Evolutionary conservation across 2,797 vertebrate genomes (phyloP), one percentile per base, ranked within the genome.

Genomic region (Crenichthys baileyi): DNA sequence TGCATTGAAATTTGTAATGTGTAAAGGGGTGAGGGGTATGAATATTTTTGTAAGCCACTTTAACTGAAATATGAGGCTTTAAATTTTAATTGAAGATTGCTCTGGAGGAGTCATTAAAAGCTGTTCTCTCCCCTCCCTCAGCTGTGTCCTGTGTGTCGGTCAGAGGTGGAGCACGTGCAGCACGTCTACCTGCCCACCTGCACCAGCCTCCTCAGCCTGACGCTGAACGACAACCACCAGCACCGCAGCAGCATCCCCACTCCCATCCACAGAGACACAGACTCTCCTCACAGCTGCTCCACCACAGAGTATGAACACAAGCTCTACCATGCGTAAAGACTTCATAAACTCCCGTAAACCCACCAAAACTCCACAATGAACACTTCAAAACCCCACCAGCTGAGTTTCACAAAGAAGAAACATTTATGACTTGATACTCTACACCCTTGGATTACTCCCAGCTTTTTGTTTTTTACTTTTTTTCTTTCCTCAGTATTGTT

Each of bases 131-230:
- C 8, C 46, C 24, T 1, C 1, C 70, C n/a, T 87, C 92, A 99
- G 98, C 92, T 92, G 0, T 99, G 98, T 90, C 98, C 98, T 0
- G 97, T 99, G 82, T 99, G 98, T 91, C 96, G 98, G 71, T 97
- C 97, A 0, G 95, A 92, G 2, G 97, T 99, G 84, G 97, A 98
- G 72, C 97, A 98, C 2, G 96, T 99, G 75, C 98, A 99, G 94
- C 98, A 99, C 0, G 95, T 99, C 88, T 99, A 98, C 89, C 94
- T 99, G 89, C 98, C 98, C 79, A 98, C 98, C 46, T 98, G 98
- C 94, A 97, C 97, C 92, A 99, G 97, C 91, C 96, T 99, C 12
- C 96, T 99, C 81, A 98, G 95, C 90, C 95, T 99, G 84, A 95
- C 96, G 65, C 90, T 97, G 80, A 95, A 88, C 0, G 90, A 94